A percentile compares a stretch with the other conserved stretches of the same genome.
Conservation (phyloP, 2,888 invertebrate genomes). For the Steinernema carpocapsae region DNA sequence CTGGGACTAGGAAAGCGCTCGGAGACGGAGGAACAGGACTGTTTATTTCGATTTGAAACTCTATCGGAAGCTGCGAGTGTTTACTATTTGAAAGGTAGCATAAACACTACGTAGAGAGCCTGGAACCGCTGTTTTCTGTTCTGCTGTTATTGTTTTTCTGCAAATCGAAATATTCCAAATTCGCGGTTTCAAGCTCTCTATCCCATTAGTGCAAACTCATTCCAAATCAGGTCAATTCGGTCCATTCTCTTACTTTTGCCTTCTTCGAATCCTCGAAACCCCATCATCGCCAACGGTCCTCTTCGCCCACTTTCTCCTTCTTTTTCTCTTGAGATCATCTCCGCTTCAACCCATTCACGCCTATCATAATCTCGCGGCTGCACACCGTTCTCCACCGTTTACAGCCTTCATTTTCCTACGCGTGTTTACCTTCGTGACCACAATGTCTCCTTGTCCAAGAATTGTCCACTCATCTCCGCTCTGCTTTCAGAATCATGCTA, state of each 20-base stretch:
- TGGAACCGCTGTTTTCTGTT: neutral
- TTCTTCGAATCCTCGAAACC: neutral
- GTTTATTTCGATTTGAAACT: constrained; percentile 22
- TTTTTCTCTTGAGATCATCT: neutral
- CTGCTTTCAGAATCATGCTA: constrained; percentile 22
- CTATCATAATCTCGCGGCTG: too few relatives aligned
- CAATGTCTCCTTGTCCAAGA: neutral
- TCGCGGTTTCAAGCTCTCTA: too few relatives aligned
- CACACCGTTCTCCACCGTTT: neutral
- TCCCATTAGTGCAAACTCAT: neutral
- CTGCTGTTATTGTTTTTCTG: too few relatives aligned
- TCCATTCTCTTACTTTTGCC: neutral
- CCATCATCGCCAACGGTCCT: too few relatives aligned
- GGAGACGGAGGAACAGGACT: neutral
- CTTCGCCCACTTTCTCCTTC: neutral
- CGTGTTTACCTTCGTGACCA: constrained; percentile 5
- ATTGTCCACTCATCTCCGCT: neutral
- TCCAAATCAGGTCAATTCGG: constrained; percentile 2
- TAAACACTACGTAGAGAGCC: neutral
- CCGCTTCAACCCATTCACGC: too few relatives aligned
- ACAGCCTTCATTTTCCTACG: neutral
- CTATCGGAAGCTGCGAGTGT: neutral
- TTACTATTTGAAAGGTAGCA: neutral
- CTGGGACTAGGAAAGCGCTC: neutral
- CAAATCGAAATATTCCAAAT: too few relatives aligned